phyloP scores from a whole-genome alignment of 2,888 invertebrate species.

The Drosophila paramelanica region DNA sequence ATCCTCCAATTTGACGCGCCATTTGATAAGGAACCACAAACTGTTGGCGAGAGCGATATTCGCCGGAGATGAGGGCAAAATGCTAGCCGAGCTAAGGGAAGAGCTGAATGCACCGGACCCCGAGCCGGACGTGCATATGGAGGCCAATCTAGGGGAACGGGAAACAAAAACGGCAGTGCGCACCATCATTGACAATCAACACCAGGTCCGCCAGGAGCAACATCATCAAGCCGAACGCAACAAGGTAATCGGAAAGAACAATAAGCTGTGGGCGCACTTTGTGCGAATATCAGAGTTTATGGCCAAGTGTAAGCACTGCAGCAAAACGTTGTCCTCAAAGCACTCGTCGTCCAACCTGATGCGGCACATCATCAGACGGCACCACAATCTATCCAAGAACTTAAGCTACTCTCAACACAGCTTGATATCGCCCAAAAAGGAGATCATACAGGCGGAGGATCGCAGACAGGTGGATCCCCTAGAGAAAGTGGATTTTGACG shows the following conservation, averaged over 20 bases:
- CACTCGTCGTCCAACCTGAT: slow-evolving; percentile 74
- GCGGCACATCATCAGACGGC: slow-evolving; percentile 70
- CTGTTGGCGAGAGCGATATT: slow-evolving; percentile 63
- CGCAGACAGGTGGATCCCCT: slow-evolving; percentile 60
- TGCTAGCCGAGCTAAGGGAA: slow-evolving; percentile 65
- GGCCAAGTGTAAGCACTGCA: slow-evolving; percentile 73
- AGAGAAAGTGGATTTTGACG: slow-evolving; percentile 72
- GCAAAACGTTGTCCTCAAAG: slow-evolving; percentile 69
- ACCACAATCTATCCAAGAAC: slow-evolving; percentile 66
- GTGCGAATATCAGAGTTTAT: slow-evolving; percentile 70
- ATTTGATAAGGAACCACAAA: slow-evolving; percentile 66
- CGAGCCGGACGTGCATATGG: slow-evolving; percentile 53
- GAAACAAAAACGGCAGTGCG: slow-evolving; percentile 69
- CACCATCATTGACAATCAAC: slow-evolving; percentile 56
- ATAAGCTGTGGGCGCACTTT: slow-evolving; percentile 69
- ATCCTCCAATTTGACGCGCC: slow-evolving; percentile 73
- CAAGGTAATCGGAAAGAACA: slow-evolving; percentile 69
- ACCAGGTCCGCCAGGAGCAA: slow-evolving; percentile 51
- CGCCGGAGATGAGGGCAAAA: slow-evolving; percentile 70
- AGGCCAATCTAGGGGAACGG: slow-evolving; percentile 50
- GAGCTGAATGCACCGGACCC: slow-evolving; percentile 63
- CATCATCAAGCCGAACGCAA: slow-evolving; percentile 54
- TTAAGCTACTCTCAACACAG: slow-evolving; percentile 69
- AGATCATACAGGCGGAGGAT: slow-evolving; percentile 29
- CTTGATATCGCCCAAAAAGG: slow-evolving; percentile 62